phyloP scores from a whole-genome alignment of 2,113 vertebrate genomes.

The Oncorhynchus masou region DNA sequence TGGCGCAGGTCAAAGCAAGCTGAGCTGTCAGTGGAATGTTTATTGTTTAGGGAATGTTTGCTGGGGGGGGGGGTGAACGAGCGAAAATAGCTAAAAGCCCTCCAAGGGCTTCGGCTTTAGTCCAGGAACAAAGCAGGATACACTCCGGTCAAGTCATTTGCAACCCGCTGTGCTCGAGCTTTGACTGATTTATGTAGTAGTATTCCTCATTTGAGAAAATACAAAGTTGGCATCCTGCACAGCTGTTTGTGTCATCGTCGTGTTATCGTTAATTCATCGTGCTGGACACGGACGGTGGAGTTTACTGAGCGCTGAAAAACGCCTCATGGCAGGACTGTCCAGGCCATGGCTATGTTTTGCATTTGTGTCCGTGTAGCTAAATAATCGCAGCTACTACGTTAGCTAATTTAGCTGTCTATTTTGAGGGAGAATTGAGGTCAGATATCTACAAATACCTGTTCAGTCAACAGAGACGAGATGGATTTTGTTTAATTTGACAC shows the following conservation, averaged over 20 bases:
- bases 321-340: too few relatives aligned
- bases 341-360: too few relatives aligned
- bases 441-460: too few relatives aligned
- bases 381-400: too few relatives aligned
- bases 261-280: neutral
- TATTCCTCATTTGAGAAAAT: slow-evolving; percentile 20
- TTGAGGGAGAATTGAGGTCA: too few relatives aligned
- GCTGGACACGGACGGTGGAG: neutral
- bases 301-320: too few relatives aligned
- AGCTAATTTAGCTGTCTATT: too few relatives aligned
- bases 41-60: slow-evolving; percentile 53
- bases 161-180: slow-evolving; percentile 14
- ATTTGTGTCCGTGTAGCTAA: too few relatives aligned
- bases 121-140: neutral
- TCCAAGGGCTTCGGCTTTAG: neutral
- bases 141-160: neutral
- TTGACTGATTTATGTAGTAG: neutral
- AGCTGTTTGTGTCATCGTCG: slow-evolving; percentile 3
- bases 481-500: too few relatives aligned
- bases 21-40: slow-evolving; percentile 69
- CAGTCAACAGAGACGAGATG: too few relatives aligned
- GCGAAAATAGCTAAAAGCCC: neutral
- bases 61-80: neutral
- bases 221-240: slow-evolving; percentile 52
- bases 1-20: slow-evolving; percentile 76